These are phyloP conservation scores for Megaustenia siamemsis DNA, from an alignment of 2,888 invertebrate genomes.

Conservation along the genomic window DNA sequence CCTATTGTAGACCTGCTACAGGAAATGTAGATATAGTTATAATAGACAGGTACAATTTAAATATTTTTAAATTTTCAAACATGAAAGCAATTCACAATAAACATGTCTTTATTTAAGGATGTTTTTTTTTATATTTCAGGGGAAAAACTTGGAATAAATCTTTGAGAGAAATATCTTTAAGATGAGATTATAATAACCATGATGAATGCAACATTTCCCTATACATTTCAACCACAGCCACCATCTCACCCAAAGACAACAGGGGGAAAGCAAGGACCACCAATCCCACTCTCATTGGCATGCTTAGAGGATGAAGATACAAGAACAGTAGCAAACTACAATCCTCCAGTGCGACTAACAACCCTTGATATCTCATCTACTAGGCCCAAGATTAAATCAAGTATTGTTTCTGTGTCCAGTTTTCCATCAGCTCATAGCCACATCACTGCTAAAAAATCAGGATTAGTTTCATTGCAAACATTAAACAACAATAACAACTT, in stretches of 20 bases:
- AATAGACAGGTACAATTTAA: no score
- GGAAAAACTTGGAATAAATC: neutral
- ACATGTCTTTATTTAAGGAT: no score
- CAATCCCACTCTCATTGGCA: constrained; percentile 58
- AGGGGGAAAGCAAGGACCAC: constrained; percentile 66
- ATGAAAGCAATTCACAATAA: no score
- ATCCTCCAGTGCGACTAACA: constrained; percentile 19
- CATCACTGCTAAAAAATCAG: constrained; percentile 31
- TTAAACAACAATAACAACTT: constrained; percentile 32
- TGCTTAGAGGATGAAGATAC: constrained; percentile 62
- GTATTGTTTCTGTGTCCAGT: constrained; percentile 34
- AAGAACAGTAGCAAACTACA: constrained; percentile 47
- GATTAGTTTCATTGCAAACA: neutral
- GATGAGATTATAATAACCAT: neutral
- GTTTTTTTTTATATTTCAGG: no score
- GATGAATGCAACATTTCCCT: constrained; percentile 40
- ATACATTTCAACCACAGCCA: constrained; percentile 56
- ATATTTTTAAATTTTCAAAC: no score
- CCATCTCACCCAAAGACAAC: constrained; percentile 65
- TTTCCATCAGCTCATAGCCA: constrained; percentile 31
- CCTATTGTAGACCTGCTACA: no score
- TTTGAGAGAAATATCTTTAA: no score
- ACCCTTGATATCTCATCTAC: constrained; percentile 3
- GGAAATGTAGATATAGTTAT: no score
- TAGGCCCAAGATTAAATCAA: neutral